Conservation (phyloP, 2,888 invertebrate species). For the Phragmatobia fuliginosa region DNA sequence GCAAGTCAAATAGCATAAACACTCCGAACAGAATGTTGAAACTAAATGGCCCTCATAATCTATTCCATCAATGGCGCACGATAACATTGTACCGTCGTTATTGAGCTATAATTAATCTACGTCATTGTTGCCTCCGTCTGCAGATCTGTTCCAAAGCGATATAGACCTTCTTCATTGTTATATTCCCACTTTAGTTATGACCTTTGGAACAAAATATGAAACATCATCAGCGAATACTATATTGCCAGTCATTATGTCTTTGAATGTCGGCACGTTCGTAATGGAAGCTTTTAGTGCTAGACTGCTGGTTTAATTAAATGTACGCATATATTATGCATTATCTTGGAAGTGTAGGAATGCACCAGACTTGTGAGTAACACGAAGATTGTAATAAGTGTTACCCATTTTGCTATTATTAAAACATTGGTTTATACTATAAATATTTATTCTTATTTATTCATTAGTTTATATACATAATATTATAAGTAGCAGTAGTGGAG, state of each 20-base stretch:
- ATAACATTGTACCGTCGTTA: constrained; percentile 75
- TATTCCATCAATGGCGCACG: constrained; percentile 69
- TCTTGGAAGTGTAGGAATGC: not conserved
- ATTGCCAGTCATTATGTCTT: constrained; percentile 24
- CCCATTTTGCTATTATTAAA: not conserved
- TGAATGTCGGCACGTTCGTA: constrained; percentile 21
- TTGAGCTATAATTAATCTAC: constrained; percentile 79
- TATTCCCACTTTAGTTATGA: constrained; percentile 52
- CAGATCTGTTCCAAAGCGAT: constrained; percentile 65
- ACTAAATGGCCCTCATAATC: constrained; percentile 64
- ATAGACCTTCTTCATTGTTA: constrained; percentile 57
- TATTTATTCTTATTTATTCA: too few species aligned
- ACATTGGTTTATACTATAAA: not conserved
- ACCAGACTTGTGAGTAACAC: not conserved
- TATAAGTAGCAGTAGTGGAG: too few species aligned
- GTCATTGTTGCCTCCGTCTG: constrained; percentile 72
- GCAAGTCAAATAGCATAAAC: not conserved
- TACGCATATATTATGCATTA: constrained; percentile 15
- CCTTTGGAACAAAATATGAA: constrained; percentile 41
- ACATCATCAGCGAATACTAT: constrained; percentile 35
- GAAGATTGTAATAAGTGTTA: not conserved
- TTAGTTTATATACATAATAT: not conserved
- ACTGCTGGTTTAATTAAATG: constrained; percentile 22
- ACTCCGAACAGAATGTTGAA: constrained; percentile 59
- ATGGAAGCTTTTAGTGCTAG: constrained; percentile 26